A percentile compares a stretch with the other conserved stretches of the same genome.
These are phyloP conservation scores for Mixornis gularis DNA, from an alignment of 2,113 vertebrate species.

Conservation along the genomic window DNA sequence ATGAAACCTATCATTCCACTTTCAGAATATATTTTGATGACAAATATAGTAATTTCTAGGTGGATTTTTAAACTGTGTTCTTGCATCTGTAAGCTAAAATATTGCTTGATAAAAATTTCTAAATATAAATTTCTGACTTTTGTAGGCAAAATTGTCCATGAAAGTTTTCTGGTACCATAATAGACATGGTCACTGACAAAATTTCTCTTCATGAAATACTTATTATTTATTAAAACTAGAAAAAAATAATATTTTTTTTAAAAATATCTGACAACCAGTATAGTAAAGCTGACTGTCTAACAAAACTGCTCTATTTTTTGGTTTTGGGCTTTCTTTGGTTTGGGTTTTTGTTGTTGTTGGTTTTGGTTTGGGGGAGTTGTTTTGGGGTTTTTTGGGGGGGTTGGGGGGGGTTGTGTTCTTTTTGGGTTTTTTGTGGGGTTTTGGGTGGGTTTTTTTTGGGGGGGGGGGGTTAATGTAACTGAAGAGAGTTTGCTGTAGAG, in stretches of 20 bases:
- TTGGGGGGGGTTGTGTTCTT: background rate
- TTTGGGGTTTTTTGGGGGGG: too few relatives aligned
- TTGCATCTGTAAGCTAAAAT: background rate
- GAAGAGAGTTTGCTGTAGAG: background rate
- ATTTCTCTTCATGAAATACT: rapidly evolving
- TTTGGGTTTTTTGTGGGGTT: too few relatives aligned
- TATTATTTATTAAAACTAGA: background rate
- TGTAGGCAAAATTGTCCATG: background rate
- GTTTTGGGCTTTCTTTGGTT: background rate
- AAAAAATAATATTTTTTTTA: background rate
- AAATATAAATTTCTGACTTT: background rate
- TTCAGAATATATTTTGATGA: background rate
- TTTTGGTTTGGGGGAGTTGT: too few relatives aligned
- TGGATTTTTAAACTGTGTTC: background rate
- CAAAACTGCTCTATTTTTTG: background rate
- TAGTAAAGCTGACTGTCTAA: background rate
- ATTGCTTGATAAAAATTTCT: background rate
- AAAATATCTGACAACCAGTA: background rate
- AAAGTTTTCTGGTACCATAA: background rate
- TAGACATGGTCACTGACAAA: background rate
- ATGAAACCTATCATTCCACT: background rate
- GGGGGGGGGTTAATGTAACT: background rate
- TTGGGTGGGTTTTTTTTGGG: background rate
- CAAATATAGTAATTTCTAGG: background rate
- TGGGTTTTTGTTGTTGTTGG: background rate